phyloP scores from a whole-genome alignment of 2,113 vertebrate genomes.

The Toxostoma redivivum region DNA sequence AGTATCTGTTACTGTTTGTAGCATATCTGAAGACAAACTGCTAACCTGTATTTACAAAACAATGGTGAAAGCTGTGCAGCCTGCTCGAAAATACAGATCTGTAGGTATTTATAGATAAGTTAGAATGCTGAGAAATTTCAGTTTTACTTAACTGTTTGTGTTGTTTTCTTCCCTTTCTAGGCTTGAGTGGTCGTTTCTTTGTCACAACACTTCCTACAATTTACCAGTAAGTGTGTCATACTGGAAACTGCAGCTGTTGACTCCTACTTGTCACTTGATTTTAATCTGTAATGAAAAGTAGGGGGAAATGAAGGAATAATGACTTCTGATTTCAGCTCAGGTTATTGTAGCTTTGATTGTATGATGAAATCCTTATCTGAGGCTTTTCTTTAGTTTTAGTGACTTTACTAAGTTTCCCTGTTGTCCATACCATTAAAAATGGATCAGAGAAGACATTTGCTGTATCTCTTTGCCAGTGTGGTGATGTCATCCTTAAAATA shows the following conservation, averaged over 20 bases:
- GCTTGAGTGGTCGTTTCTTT: constrained; percentile 87
- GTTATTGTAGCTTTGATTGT: neutral
- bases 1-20: neutral
- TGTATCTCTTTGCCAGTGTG: neutral
- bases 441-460: neutral
- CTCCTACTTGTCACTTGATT: neutral
- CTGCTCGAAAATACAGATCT: neutral
- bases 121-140: neutral
- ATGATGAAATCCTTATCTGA: neutral
- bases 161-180: constrained; percentile 60
- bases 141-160: neutral
- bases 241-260: neutral
- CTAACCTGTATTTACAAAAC: neutral
- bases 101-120: neutral
- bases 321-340: neutral
- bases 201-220: constrained; percentile 84
- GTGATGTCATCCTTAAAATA: neutral
- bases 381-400: neutral
- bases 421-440: neutral
- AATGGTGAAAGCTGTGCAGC: neutral
- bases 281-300: neutral
- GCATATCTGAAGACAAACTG: neutral
- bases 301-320: neutral
- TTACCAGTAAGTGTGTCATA: constrained; percentile 77
- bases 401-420: neutral